Conservation (phyloP, 2,888 invertebrate genomes). For the Scelioninae gen. 2 region DNA sequence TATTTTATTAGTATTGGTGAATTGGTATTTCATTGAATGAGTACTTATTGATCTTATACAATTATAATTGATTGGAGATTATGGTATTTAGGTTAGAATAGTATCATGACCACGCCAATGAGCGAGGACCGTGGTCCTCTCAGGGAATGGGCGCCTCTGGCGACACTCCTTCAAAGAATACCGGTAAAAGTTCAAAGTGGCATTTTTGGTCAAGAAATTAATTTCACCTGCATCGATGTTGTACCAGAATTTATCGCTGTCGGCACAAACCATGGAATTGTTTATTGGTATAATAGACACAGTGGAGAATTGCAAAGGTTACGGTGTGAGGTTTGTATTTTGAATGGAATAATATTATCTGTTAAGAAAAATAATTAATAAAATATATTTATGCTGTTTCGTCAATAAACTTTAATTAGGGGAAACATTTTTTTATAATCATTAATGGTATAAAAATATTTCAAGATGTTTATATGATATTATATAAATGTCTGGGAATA, state of each 20-base stretch:
- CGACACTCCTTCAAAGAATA: slow-evolving; percentile 84
- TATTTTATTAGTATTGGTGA: no score
- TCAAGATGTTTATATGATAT: no score
- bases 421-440: no score
- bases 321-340: slow-evolving; percentile 84
- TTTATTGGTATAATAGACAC: slow-evolving; percentile 91
- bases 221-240: slow-evolving; percentile 89
- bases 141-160: slow-evolving; percentile 88
- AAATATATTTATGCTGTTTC: no score
- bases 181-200: slow-evolving; percentile 86
- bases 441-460: no score
- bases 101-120: slow-evolving; percentile 71
- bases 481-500: no score
- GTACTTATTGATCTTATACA: no score
- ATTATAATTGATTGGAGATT: no score
- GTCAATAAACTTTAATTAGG: no score
- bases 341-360: no score
- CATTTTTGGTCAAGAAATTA: slow-evolving; percentile 84
- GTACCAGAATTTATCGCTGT: slow-evolving; percentile 88
- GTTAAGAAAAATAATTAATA: no score
- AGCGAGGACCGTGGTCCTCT: slow-evolving; percentile 75
- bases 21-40: no score
- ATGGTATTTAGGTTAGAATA: slow-evolving; percentile 27
- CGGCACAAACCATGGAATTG: slow-evolving; percentile 89
- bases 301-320: slow-evolving; percentile 86